Conservation (phyloP, 1,140 invertebrate genomes). For the Conopomorpha cramerella region DNA sequence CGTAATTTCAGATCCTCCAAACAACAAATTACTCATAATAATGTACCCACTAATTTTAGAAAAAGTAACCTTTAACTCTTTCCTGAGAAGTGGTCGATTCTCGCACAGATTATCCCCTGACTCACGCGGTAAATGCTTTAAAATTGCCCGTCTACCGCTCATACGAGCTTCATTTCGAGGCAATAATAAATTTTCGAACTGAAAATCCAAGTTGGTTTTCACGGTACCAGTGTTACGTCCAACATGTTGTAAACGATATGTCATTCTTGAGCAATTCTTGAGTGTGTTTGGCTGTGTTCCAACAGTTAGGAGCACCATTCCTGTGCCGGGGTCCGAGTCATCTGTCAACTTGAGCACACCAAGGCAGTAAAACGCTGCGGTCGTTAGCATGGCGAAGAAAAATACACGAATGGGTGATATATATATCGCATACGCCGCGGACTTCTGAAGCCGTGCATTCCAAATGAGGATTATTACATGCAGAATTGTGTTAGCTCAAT, state of each 20-base stretch:
- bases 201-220: constrained; percentile 25
- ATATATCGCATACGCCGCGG: too few relatives aligned
- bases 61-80: constrained; percentile 12
- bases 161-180: too few relatives aligned
- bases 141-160: not conserved
- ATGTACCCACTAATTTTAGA: constrained; percentile 37
- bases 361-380: too few relatives aligned
- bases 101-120: constrained; percentile 14
- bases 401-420: too few relatives aligned
- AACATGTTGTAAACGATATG: constrained; percentile 13
- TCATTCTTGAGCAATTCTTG: constrained; percentile 38
- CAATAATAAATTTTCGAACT: too few relatives aligned
- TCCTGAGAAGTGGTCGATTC: constrained; percentile 14
- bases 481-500: too few relatives aligned
- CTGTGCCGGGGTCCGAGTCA: constrained; percentile 37
- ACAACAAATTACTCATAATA: constrained; percentile 54
- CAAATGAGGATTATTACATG: too few relatives aligned
- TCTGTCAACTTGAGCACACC: constrained; percentile 47
- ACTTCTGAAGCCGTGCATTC: too few relatives aligned
- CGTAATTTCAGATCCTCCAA: constrained; percentile 35
- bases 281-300: constrained; percentile 32
- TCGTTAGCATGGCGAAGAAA: too few relatives aligned
- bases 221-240: too few relatives aligned
- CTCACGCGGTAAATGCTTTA: not conserved
- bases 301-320: too few relatives aligned